Conservation (phyloP, 2,797 vertebrate genomes). For the Acanthurus tractus region DNA sequence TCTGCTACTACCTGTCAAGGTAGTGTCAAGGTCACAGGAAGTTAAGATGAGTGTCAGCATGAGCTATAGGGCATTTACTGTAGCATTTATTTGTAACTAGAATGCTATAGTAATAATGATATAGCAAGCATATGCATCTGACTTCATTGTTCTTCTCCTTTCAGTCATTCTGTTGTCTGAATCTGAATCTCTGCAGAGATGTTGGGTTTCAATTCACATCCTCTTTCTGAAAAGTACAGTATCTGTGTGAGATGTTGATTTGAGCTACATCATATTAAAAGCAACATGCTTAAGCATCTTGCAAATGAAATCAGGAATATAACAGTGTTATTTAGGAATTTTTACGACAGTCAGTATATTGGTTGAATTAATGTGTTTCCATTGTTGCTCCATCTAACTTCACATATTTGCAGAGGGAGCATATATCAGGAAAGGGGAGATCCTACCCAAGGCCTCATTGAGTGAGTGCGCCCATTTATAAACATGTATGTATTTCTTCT, state of each 20-base stretch:
- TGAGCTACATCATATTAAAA: not conserved
- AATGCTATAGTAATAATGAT: not conserved
- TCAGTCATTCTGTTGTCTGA: not conserved
- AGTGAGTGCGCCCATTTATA: slow-evolving; percentile 62
- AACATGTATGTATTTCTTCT: slow-evolving; percentile 73
- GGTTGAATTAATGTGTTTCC: not conserved
- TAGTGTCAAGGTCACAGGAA: slow-evolving; percentile 55
- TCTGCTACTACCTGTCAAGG: slow-evolving; percentile 20
- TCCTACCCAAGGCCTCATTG: slow-evolving; percentile 22
- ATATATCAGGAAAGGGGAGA: slow-evolving; percentile 10
- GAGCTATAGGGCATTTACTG: slow-evolving; percentile 7
- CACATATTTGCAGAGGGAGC: slow-evolving; percentile 11
- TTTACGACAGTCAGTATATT: not conserved
- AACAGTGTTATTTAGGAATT: not conserved
- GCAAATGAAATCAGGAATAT: not conserved
- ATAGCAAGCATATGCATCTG: not conserved
- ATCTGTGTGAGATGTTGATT: not conserved
- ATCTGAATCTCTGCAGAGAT: not conserved
- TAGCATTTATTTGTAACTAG: not conserved
- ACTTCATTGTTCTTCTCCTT: not conserved
- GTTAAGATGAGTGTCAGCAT: slow-evolving; percentile 18
- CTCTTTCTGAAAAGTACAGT: not conserved
- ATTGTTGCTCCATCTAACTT: not conserved
- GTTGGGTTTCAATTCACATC: not conserved
- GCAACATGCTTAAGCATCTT: not conserved